Percentiles rank a stretch among this genome's conserved stretches.
phyloP scores from a whole-genome alignment of 2,888 invertebrate genomes.

The Tenthredo amoena region DNA sequence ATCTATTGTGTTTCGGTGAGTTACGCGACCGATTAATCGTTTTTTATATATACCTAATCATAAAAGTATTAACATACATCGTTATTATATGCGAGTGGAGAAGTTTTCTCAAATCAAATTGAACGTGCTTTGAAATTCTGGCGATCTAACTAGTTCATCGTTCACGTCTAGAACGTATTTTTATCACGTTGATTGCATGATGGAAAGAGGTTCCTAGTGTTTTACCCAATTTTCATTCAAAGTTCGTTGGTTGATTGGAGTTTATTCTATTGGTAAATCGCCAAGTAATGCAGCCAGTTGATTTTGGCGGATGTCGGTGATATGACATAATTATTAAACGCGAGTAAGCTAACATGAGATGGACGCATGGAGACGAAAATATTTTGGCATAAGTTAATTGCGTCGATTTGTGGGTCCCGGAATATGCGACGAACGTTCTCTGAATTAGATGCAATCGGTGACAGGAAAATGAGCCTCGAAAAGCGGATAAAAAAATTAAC shows the following conservation, averaged over 20 bases:
- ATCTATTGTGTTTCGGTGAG: not conserved
- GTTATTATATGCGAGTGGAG: not conserved
- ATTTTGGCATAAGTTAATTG: slow-evolving; percentile 10
- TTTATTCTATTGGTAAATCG: not conserved
- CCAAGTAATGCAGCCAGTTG: slow-evolving; percentile 35
- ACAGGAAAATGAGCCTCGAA: not conserved
- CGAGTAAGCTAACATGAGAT: not conserved
- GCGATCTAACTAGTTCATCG: not conserved
- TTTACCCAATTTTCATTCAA: not conserved
- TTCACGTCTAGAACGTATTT: not conserved
- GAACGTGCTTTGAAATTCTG: not conserved
- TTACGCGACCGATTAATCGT: not conserved
- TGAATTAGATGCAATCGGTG: not conserved
- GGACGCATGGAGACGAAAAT: not conserved
- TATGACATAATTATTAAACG: slow-evolving; percentile 28
- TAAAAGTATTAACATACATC: not conserved
- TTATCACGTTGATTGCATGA: not conserved
- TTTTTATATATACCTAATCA: not conserved
- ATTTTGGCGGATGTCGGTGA: slow-evolving; percentile 7
- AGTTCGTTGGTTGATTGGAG: not conserved
- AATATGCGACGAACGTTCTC: not conserved
- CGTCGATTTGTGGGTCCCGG: not conserved
- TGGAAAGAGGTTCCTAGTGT: not conserved
- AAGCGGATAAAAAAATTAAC: not conserved
- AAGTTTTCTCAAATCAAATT: not conserved